A percentile compares a stretch with the other conserved stretches of the same genome.
These are phyloP conservation scores for Prionace glauca DNA, from an alignment of 2,797 vertebrate species.

Conservation along the genomic window DNA sequence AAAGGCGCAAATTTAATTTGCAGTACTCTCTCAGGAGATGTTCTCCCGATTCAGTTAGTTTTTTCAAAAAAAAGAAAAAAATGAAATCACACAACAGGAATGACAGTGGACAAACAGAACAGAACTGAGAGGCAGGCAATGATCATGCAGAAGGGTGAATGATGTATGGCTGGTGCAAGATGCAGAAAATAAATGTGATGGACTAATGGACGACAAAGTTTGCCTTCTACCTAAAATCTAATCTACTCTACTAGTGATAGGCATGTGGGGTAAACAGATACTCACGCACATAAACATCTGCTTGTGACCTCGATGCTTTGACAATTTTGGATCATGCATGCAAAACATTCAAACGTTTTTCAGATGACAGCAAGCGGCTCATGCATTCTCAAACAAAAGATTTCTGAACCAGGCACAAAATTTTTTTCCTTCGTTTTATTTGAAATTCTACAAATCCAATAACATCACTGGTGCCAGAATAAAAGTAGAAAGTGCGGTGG, in stretches of 20 bases:
- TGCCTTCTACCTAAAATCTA: constrained; percentile 34
- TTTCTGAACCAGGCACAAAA: constrained; percentile 49
- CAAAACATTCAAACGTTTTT: constrained; percentile 56
- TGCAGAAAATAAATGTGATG: constrained; percentile 42
- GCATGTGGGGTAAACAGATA: constrained; percentile 38
- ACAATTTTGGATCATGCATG: constrained; percentile 70
- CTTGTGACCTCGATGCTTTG: constrained; percentile 59
- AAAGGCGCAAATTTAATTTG: constrained; percentile 8
- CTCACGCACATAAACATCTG: constrained; percentile 47
- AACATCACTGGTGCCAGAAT: constrained; percentile 30
- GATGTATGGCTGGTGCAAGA: constrained; percentile 42
- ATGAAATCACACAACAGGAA: constrained; percentile 41
- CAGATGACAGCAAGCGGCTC: constrained; percentile 52
- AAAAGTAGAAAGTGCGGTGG: constrained; percentile 16
- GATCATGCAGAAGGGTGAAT: constrained; percentile 47
- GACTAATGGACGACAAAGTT: constrained; percentile 39
- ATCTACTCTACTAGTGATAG: constrained; percentile 25
- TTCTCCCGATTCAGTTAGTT: constrained; percentile 14
- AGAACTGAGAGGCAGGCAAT: constrained; percentile 39
- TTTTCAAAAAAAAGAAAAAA: not conserved
- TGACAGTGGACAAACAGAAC: constrained; percentile 41
- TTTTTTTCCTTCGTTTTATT: constrained; percentile 35
- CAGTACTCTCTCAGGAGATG: constrained; percentile 14
- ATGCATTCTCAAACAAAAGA: constrained; percentile 54
- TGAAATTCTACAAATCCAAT: constrained; percentile 31